phyloP scores from a whole-genome alignment of 2,113 vertebrate species.

The Trogon surrucura region DNA sequence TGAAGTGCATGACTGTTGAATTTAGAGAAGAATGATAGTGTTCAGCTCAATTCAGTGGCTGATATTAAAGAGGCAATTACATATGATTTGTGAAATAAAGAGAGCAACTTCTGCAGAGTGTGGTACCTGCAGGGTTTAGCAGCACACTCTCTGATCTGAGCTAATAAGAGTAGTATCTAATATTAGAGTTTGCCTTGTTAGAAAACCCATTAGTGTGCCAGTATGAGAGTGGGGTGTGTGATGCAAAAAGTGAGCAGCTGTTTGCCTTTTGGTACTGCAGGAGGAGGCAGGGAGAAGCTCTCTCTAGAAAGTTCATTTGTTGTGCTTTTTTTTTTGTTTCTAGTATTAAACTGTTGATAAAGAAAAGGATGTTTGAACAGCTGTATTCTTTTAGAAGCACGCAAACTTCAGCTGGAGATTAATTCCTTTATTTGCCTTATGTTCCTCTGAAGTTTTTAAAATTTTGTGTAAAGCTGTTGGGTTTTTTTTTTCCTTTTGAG shows the following conservation, averaged over 20 bases:
- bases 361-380: neutral
- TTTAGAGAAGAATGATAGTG: neutral
- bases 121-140: conserved; percentile 32
- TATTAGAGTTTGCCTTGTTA: conserved; percentile 2
- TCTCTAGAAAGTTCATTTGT: neutral
- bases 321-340: neutral
- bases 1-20: neutral
- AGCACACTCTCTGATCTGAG: conserved; percentile 25
- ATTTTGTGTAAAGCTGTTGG: neutral
- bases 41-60: neutral
- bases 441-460: neutral
- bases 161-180: conserved; percentile 26
- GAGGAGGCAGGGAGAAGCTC: neutral
- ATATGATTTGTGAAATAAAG: conserved; percentile 48
- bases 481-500: neutral
- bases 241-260: neutral
- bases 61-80: conserved; percentile 55
- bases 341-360: neutral
- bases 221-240: neutral
- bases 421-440: neutral
- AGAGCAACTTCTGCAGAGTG: neutral
- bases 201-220: neutral
- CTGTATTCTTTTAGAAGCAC: neutral
- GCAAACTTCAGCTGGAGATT: neutral
- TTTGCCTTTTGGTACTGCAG: conserved; percentile 1